These are phyloP conservation scores for Artibeus jamaicensis DNA, from an alignment of 2,797 vertebrate genomes.

Conservation along the genomic window DNA sequence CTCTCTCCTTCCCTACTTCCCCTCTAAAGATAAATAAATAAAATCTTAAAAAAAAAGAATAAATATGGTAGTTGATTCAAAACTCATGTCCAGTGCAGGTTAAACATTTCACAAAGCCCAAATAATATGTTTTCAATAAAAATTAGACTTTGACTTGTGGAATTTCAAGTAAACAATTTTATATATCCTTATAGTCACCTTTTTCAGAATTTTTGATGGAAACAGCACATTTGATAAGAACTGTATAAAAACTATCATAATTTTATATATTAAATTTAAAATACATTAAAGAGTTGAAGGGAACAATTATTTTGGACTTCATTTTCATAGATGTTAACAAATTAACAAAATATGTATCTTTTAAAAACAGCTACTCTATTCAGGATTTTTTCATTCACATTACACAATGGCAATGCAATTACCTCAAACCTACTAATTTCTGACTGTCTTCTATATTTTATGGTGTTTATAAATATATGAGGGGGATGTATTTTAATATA, in stretches of 20 bases:
- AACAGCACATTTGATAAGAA: background rate
- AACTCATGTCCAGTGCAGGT: background rate
- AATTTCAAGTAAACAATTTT: background rate
- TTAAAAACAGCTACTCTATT: background rate
- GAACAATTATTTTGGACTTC: background rate
- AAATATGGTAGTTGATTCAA: background rate
- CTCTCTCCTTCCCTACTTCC: no score
- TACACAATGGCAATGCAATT: background rate
- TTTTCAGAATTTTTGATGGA: background rate
- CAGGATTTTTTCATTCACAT: background rate
- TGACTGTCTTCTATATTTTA: background rate
- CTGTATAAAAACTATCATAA: background rate
- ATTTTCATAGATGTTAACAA: background rate
- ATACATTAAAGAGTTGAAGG: background rate
- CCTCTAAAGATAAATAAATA: no score
- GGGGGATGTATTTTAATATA: conserved; percentile 11
- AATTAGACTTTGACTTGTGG: background rate
- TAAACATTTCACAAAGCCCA: background rate
- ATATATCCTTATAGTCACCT: background rate
- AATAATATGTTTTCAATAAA: background rate
- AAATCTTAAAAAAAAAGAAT: no score
- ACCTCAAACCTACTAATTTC: background rate
- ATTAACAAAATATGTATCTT: background rate
- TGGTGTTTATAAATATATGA: conserved; percentile 5
- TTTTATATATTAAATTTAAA: background rate